A percentile compares a stretch with the other conserved stretches of the same genome.
phyloP scores from a whole-genome alignment of 2,888 invertebrate species.

The Octonoba sinensis region DNA sequence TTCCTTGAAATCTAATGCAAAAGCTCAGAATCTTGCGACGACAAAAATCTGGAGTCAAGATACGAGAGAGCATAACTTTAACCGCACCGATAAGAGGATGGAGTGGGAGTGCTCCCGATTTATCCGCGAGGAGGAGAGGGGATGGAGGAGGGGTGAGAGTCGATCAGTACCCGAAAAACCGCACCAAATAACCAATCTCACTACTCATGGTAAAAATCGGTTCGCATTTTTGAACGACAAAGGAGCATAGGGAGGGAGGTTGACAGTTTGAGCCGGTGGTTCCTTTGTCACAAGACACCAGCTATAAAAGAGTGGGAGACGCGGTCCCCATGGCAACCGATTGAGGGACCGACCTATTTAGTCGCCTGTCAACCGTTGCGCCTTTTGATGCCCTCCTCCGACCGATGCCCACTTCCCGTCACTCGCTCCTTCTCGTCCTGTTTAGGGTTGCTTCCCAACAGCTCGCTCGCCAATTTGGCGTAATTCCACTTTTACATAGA shows the following conservation, averaged over 20 bases:
- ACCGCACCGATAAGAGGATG: slow-evolving; percentile 4
- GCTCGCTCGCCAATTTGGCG: slow-evolving; percentile 18
- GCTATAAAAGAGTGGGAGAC: slow-evolving; percentile 16
- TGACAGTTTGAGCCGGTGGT: slow-evolving; percentile 50
- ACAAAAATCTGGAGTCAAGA: too few species aligned
- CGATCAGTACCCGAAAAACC: too few species aligned
- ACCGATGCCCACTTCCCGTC: slow-evolving; percentile 48
- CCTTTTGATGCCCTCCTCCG: slow-evolving; percentile 49
- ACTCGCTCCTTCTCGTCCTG: slow-evolving; percentile 3
- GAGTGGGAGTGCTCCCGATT: slow-evolving; percentile 1
- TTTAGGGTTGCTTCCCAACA: slow-evolving; percentile 17
- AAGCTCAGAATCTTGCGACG: too few species aligned
- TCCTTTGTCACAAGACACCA: slow-evolving; percentile 44
- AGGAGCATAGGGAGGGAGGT: slow-evolving; percentile 29
- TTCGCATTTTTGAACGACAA: slow-evolving; percentile 57
- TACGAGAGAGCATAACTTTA: neutral
- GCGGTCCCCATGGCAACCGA: slow-evolving; percentile 45
- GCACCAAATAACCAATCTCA: slow-evolving; percentile 35
- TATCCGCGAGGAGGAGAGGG: neutral
- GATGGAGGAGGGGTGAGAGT: neutral
- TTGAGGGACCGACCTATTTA: slow-evolving; percentile 58
- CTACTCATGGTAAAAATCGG: slow-evolving; percentile 27
- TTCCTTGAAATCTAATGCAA: too few species aligned
- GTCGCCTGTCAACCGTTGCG: slow-evolving; percentile 59
- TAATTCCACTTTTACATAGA: too few species aligned